A percentile compares a stretch with the other conserved stretches of the same genome.
Conservation (phyloP, 2,797 vertebrate species). For the Hydrophis major region DNA sequence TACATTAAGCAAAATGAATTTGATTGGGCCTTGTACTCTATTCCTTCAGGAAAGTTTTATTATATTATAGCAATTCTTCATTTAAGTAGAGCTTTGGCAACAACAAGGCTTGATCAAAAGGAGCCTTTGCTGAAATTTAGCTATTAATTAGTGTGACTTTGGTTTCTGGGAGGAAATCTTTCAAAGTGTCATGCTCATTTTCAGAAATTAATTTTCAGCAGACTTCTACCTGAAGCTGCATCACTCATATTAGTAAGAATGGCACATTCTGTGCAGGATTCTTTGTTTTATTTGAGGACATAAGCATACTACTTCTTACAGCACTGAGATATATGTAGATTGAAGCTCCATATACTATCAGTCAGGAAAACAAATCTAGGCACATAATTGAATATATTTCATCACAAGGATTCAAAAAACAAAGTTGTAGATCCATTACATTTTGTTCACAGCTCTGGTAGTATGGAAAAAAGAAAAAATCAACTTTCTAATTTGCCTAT, state of each 20-base stretch:
- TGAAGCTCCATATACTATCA: background rate
- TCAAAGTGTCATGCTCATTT: background rate
- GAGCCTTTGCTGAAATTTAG: background rate
- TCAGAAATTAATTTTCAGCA: background rate
- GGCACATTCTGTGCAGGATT: background rate
- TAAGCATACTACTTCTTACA: background rate
- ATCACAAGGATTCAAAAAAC: background rate
- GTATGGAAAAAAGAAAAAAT: background rate
- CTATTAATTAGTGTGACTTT: background rate
- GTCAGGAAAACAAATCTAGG: background rate
- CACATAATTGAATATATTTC: background rate
- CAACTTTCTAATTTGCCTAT: background rate
- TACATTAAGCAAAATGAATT: background rate
- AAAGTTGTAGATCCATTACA: background rate
- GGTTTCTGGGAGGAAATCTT: background rate
- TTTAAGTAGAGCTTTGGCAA: background rate
- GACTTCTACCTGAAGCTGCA: background rate
- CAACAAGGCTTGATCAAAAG: background rate
- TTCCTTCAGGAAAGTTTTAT: background rate
- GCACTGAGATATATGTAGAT: background rate
- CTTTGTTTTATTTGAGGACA: background rate
- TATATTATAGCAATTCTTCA: background rate
- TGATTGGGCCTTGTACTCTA: background rate
- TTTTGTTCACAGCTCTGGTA: background rate
- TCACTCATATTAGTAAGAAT: background rate